These are phyloP conservation scores for Ectropis crepuscularia DNA, from an alignment of 2,888 invertebrate species.

Conservation along the genomic window DNA sequence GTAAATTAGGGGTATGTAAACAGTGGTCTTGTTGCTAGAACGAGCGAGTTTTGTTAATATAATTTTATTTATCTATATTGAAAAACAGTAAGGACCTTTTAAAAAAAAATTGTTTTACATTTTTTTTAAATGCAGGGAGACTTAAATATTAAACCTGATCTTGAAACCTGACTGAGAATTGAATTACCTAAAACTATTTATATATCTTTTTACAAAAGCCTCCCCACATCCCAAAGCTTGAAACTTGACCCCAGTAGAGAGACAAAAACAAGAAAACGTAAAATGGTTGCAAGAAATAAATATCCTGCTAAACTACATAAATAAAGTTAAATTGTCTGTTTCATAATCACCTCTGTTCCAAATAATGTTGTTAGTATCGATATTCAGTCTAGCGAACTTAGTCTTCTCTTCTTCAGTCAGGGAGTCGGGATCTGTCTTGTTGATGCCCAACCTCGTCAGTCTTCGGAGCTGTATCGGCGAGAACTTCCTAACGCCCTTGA, in stretches of 20 bases:
- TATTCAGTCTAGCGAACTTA: slow-evolving; percentile 94
- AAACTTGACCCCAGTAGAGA: too few species aligned
- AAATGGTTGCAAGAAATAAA: background rate
- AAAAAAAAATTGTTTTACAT: too few species aligned
- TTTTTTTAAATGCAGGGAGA: too few species aligned
- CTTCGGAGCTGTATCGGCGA: slow-evolving; percentile 94
- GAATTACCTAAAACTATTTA: too few species aligned
- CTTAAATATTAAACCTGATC: too few species aligned
- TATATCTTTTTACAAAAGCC: too few species aligned
- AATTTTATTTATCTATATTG: too few species aligned
- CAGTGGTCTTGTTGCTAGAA: background rate
- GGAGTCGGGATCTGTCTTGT: slow-evolving; percentile 92
- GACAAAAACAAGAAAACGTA: background rate
- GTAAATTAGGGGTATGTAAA: background rate
- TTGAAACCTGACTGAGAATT: too few species aligned
- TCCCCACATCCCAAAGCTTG: too few species aligned
- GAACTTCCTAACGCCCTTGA: slow-evolving; percentile 93
- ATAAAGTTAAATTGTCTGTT: background rate
- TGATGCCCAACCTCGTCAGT: slow-evolving; percentile 90
- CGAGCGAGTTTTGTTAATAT: too few species aligned
- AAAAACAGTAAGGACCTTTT: too few species aligned
- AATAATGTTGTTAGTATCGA: slow-evolving; percentile 94
- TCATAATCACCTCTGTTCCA: slow-evolving; percentile 95
- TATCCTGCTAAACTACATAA: too few species aligned
- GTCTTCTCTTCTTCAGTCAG: slow-evolving; percentile 91